Conservation (phyloP, 2,113 vertebrate species). For the Eulemur rufifrons region DNA sequence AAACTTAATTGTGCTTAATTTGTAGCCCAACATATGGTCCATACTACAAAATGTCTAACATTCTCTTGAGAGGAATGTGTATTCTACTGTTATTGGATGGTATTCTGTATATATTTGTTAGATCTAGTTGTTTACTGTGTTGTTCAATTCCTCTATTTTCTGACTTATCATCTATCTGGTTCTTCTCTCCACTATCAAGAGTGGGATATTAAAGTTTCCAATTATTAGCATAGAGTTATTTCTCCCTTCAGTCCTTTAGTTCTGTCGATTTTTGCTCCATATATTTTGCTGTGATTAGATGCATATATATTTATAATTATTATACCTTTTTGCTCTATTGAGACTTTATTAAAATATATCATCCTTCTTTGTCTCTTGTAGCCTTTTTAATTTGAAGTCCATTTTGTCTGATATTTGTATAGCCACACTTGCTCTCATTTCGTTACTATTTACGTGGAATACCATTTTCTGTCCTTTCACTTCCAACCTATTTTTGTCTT, state of each 20-base stretch:
- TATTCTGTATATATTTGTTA: background rate
- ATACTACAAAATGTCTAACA: background rate
- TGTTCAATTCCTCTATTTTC: background rate
- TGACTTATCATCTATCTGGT: background rate
- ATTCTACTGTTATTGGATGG: background rate
- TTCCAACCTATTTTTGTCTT: background rate
- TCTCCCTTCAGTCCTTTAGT: background rate
- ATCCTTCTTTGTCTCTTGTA: background rate
- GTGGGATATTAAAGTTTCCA: background rate
- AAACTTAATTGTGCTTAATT: background rate
- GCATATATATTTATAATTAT: background rate
- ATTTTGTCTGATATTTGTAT: background rate
- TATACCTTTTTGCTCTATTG: background rate
- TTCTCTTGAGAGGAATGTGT: background rate
- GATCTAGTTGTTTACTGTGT: background rate
- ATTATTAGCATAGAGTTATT: background rate
- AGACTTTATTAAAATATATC: background rate
- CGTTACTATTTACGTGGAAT: background rate
- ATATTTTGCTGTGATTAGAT: background rate
- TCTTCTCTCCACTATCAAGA: background rate
- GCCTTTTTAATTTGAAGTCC: background rate
- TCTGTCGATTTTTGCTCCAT: background rate
- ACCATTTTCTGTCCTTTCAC: background rate
- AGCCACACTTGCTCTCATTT: background rate
- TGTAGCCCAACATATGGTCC: background rate